Evolutionary conservation across 2,888 invertebrate genomes (phyloP).

Genomic region (Cyaniris semiargus): DNA sequence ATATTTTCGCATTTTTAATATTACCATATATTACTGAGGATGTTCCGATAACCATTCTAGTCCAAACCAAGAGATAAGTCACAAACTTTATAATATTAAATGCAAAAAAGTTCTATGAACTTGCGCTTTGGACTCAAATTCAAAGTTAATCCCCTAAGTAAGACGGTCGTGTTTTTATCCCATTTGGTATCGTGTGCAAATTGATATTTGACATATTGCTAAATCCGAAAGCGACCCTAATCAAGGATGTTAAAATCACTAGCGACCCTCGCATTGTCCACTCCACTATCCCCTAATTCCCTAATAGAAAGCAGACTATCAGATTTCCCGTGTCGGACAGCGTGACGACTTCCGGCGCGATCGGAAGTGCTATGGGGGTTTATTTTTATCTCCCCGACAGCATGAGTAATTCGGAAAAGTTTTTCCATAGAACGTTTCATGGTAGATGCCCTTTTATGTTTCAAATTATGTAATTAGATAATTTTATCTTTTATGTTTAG

Average conservation of each 20-base stretch:
- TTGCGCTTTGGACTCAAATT: not conserved
- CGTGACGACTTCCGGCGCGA: constrained; percentile 65
- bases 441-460: constrained; percentile 5
- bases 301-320: constrained; percentile 75
- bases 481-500: not conserved
- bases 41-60: too few species aligned
- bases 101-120: too few species aligned
- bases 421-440: not conserved
- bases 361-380: constrained; percentile 52
- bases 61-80: too few species aligned
- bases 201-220: constrained; percentile 25
- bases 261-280: constrained; percentile 48
- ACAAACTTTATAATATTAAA: too few species aligned
- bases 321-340: constrained; percentile 63
- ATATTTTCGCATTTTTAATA: too few species aligned
- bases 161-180: constrained; percentile 10
- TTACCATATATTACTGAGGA: too few species aligned
- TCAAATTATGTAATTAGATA: not conserved
- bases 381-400: constrained; percentile 41
- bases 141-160: not conserved
- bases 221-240: constrained; percentile 41
- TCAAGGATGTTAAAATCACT: constrained; percentile 55
- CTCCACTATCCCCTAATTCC: constrained; percentile 68
- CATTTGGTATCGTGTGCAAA: constrained; percentile 23
- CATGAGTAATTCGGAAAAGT: constrained; percentile 14